Conservation (phyloP, 2,113 vertebrate species). For the Tragelaphus imberbis region DNA sequence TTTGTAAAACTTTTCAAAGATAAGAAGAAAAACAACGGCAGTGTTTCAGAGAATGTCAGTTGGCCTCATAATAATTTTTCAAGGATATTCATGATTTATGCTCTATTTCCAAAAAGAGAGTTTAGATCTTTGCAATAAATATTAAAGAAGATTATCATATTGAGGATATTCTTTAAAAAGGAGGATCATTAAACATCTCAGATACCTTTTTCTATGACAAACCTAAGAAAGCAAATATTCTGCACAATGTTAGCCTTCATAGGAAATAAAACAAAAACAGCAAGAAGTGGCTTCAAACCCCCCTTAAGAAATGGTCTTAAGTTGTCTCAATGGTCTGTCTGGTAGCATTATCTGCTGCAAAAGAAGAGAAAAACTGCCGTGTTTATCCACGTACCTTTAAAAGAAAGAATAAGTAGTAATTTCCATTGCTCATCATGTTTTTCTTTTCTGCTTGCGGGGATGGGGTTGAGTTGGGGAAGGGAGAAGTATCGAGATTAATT, state of each 20-base stretch:
- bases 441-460: neutral
- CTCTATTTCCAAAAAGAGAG: slow-evolving; percentile 20
- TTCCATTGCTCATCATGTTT: neutral
- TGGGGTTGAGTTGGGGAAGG: accelerated
- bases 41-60: slow-evolving; percentile 42
- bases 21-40: slow-evolving; percentile 39
- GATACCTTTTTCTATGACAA: neutral
- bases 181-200: neutral
- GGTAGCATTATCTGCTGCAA: neutral
- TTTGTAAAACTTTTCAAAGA: slow-evolving; percentile 32
- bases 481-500: neutral
- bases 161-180: neutral
- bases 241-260: neutral
- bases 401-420: neutral
- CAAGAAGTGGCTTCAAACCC: neutral
- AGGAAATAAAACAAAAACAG: neutral
- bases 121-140: neutral
- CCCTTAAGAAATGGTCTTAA: neutral
- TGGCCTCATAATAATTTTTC: slow-evolving; percentile 45
- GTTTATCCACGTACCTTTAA: neutral
- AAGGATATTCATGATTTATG: slow-evolving; percentile 22
- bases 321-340: neutral
- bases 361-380: neutral
- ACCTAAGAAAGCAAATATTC: neutral
- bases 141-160: neutral